Conservation (phyloP, 2,888 invertebrate species). For the Geophilus truncorum region DNA sequence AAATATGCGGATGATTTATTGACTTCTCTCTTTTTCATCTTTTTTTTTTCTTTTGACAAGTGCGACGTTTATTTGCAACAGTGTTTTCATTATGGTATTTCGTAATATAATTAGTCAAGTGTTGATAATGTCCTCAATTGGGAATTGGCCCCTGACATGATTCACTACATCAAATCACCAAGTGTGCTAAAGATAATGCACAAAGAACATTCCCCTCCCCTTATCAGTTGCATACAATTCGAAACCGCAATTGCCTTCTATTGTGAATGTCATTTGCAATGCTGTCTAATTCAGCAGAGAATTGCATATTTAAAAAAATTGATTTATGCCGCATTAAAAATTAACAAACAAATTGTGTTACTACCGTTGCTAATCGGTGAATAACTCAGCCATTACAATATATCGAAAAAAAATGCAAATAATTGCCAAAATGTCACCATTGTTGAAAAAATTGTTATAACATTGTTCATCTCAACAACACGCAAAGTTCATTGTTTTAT, state of each 20-base stretch:
- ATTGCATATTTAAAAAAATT: constrained; percentile 8
- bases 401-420: too few species aligned
- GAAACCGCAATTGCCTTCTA: constrained; percentile 12
- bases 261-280: constrained; percentile 25
- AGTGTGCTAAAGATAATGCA: constrained; percentile 27
- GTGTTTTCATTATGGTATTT: constrained; percentile 17
- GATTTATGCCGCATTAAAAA: not conserved
- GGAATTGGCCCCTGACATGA: constrained; percentile 27
- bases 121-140: constrained; percentile 27
- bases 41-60: not conserved
- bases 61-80: not conserved
- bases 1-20: not conserved
- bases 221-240: constrained; percentile 23
- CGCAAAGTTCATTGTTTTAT: too few species aligned
- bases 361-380: not conserved
- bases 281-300: constrained; percentile 2
- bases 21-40: not conserved
- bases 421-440: too few species aligned
- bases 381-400: too few species aligned
- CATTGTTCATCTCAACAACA: not conserved
- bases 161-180: constrained; percentile 27
- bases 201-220: constrained; percentile 18
- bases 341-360: not conserved
- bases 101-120: constrained; percentile 27
- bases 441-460: too few species aligned